Evolutionary conservation across 2,113 vertebrate species (phyloP).

Genomic region (Enhydra lutris): DNA sequence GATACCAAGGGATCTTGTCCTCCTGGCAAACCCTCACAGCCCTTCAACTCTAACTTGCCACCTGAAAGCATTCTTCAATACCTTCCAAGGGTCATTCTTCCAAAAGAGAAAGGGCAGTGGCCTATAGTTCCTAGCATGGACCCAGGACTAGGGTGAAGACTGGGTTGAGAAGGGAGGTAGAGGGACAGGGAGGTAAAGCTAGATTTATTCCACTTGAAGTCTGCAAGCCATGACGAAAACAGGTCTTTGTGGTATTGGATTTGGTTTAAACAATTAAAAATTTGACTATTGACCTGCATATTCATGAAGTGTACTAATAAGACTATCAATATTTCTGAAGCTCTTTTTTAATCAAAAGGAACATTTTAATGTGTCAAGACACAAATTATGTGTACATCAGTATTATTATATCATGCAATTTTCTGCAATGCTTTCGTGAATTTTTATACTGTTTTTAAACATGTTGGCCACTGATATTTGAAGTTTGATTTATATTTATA

Average conservation of each 20-base stretch:
- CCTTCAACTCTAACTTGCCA: neutral
- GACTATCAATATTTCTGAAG: constrained; percentile 72
- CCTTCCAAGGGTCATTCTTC: neutral
- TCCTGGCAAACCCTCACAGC: neutral
- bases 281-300: constrained; percentile 68
- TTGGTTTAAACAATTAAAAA: constrained; percentile 74
- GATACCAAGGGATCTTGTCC: constrained; percentile 80
- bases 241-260: constrained; percentile 56
- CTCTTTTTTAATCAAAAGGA: constrained; percentile 9
- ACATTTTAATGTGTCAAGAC: constrained; percentile 53
- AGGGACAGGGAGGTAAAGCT: neutral
- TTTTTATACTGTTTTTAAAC: constrained; percentile 45
- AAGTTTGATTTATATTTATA: neutral
- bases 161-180: rapidly evolving
- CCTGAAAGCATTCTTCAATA: neutral
- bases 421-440: neutral
- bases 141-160: too few species aligned
- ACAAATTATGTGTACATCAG: neutral
- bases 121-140: rapidly evolving
- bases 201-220: constrained; percentile 48
- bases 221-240: neutral
- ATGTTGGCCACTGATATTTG: constrained; percentile 26
- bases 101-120: neutral
- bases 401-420: neutral
- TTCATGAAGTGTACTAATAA: constrained; percentile 78